A percentile compares a stretch with the other conserved stretches of the same genome.
Evolutionary conservation across 2,797 vertebrate genomes (phyloP).

Genomic region (Poecilia velifera): DNA sequence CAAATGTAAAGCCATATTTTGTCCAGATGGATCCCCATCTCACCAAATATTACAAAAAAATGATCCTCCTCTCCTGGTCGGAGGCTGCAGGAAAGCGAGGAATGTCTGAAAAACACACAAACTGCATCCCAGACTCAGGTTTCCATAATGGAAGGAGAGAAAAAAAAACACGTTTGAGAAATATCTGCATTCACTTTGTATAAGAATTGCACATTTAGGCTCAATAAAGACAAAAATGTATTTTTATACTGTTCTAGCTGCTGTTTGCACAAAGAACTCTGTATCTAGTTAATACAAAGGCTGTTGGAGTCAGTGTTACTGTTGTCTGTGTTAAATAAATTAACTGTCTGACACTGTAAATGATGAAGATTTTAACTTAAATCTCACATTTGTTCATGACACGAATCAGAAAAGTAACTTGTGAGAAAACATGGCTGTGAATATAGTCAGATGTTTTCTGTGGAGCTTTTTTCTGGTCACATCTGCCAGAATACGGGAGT

Average conservation of each 20-base stretch:
- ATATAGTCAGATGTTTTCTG: constrained; percentile 5
- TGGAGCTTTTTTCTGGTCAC: no score
- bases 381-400: constrained; percentile 44
- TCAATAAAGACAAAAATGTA: constrained; percentile 32
- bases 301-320: constrained; percentile 41
- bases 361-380: constrained; percentile 22
- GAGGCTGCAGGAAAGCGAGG: constrained; percentile 51
- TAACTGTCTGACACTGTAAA: constrained; percentile 25
- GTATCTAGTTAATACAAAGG: constrained; percentile 24
- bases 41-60: background rate
- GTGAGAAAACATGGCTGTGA: constrained; percentile 8
- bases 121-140: constrained; percentile 7
- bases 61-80: constrained; percentile 25
- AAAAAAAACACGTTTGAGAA: constrained; percentile 33
- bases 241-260: constrained; percentile 52
- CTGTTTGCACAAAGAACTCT: constrained; percentile 12
- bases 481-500: no score
- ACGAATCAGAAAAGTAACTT: constrained; percentile 27
- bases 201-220: constrained; percentile 55
- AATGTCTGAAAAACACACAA: constrained; percentile 32
- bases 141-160: constrained; percentile 10
- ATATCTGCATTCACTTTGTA: constrained; percentile 55
- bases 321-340: constrained; percentile 48
- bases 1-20: constrained; percentile 26
- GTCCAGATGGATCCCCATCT: constrained; percentile 3